These are phyloP conservation scores for Piaya cayana DNA, from an alignment of 2,113 vertebrate species.

Conservation along the genomic window DNA sequence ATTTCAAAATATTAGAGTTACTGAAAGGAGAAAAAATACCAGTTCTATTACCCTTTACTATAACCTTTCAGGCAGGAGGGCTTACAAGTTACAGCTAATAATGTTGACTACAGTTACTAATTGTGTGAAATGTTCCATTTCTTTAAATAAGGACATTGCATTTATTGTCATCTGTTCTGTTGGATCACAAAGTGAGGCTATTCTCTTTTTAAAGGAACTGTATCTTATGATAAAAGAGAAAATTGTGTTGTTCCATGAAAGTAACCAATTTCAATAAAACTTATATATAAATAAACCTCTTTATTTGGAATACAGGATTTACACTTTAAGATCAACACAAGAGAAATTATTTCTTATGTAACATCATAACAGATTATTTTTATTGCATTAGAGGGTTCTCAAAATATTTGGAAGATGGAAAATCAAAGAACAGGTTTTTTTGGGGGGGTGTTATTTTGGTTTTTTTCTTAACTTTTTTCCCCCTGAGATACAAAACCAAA, in stretches of 20 bases:
- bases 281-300: neutral
- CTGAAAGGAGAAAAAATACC: neutral
- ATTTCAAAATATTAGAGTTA: slow-evolving; percentile 2
- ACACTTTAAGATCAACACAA: neutral
- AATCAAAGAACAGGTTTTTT: neutral
- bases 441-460: rapidly evolving
- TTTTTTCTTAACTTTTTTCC: neutral
- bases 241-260: neutral
- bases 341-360: neutral
- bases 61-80: neutral
- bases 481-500: neutral
- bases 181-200: neutral
- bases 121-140: slow-evolving; percentile 8
- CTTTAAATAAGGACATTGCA: neutral
- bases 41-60: neutral
- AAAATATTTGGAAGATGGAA: neutral
- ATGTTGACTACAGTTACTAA: neutral
- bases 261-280: neutral
- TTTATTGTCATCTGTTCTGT: neutral
- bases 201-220: neutral
- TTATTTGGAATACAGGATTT: neutral
- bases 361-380: neutral
- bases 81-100: neutral
- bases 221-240: neutral
- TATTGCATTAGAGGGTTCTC: neutral